phyloP scores from a whole-genome alignment of 2,888 invertebrate genomes.

The Ennomos erosarius region DNA sequence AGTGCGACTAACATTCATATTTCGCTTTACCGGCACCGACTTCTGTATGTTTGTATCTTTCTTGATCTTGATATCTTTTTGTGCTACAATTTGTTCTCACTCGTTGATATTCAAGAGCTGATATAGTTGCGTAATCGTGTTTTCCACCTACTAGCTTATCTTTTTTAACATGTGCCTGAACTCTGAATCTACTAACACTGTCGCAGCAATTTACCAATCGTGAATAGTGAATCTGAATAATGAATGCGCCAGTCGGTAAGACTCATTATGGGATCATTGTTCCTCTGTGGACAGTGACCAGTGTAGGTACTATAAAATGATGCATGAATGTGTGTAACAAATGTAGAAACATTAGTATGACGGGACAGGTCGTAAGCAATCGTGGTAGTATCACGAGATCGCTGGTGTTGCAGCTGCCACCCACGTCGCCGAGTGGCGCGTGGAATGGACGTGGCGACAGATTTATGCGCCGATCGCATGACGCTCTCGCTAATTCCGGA shows the following conservation, averaged over 20 bases:
- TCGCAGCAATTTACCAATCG: conserved; percentile 29
- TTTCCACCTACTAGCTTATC: conserved; percentile 34
- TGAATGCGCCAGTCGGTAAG: conserved; percentile 2
- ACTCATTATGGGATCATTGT: conserved; percentile 15
- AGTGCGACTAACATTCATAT: conserved; percentile 36
- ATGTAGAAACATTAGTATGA: conserved; percentile 17
- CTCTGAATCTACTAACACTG: conserved; percentile 17
- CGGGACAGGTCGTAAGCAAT: conserved; percentile 42
- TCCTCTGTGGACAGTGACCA: neutral
- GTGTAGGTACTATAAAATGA: neutral
- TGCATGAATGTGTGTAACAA: conserved; percentile 12
- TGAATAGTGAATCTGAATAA: conserved; percentile 29
- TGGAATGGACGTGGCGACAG: conserved; percentile 58
- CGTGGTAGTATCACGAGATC: conserved; percentile 49
- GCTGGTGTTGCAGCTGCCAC: conserved; percentile 49
- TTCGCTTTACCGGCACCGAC: conserved; percentile 29
- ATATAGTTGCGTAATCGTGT: conserved; percentile 46
- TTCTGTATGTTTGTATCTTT: conserved; percentile 37
- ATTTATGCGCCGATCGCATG: conserved; percentile 75
- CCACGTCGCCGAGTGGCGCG: conserved; percentile 48
- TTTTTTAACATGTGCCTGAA: conserved; percentile 35
- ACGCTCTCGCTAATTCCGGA: conserved; percentile 66
- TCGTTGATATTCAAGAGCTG: conserved; percentile 43
- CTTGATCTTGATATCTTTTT: conserved; percentile 39
- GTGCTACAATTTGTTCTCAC: conserved; percentile 41